phyloP scores from a whole-genome alignment of 1,140 invertebrate species.

The Heliconius congener region DNA sequence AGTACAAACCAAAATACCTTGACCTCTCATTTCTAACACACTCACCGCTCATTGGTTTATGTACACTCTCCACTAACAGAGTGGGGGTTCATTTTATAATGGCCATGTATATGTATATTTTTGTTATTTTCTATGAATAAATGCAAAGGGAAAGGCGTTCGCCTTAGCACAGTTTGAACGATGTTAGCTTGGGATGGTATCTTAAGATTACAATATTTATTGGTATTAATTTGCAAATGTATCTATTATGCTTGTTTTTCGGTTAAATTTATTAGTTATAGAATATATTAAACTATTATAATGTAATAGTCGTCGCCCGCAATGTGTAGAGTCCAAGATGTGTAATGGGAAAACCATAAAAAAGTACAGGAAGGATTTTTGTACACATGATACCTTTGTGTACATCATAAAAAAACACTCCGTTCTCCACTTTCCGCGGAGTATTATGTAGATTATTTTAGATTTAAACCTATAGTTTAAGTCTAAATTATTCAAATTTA shows the following conservation, averaged over 20 bases:
- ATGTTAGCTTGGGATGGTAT: constrained; percentile 75
- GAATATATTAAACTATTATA: neutral
- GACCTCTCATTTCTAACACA: constrained; percentile 46
- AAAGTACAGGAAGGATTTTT: neutral
- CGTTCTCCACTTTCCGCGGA: no score
- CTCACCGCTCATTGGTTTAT: constrained; percentile 33
- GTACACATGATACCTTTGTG: no score
- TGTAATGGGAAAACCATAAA: no score
- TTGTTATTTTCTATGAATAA: constrained; percentile 80
- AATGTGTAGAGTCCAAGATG: no score
- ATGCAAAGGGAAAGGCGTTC: constrained; percentile 78
- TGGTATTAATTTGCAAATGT: constrained; percentile 47
- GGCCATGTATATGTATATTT: constrained; percentile 73
- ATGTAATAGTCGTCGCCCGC: no score
- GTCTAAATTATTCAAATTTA: no score
- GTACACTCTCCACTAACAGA: constrained; percentile 14
- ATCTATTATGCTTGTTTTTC: constrained; percentile 6
- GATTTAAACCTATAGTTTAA: no score
- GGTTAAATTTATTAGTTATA: neutral
- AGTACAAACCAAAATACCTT: constrained; percentile 47
- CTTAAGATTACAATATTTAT: constrained; percentile 62
- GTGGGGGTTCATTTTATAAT: constrained; percentile 46
- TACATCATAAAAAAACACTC: no score
- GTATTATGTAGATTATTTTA: no score
- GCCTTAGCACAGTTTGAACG: constrained; percentile 77